Evolutionary conservation across 2,888 invertebrate genomes (phyloP).

Genomic region (Coleophora flavipennella): DNA sequence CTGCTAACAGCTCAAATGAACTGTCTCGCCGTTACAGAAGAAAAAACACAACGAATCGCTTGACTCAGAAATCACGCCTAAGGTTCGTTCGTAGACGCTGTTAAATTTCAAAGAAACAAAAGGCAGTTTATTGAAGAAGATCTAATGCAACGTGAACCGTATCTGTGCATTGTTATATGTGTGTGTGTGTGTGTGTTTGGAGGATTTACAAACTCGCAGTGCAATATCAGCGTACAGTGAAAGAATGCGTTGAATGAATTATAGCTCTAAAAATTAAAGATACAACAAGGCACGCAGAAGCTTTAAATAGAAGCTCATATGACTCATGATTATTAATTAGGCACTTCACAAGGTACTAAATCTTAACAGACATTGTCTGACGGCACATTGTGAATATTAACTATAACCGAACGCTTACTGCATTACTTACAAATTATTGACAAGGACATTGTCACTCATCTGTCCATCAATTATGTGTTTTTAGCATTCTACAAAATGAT

Average conservation of each 20-base stretch:
- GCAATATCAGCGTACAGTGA: too few species aligned
- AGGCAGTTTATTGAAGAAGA: slow-evolving; percentile 27
- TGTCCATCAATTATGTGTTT: too few species aligned
- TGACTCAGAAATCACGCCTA: slow-evolving; percentile 22
- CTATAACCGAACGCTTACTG: neutral
- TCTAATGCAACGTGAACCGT: slow-evolving; percentile 27
- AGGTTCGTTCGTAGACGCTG: slow-evolving; percentile 5
- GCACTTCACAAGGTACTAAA: neutral
- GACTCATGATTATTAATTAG: slow-evolving; percentile 1
- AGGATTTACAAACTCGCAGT: too few species aligned
- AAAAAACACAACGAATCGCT: slow-evolving; percentile 34
- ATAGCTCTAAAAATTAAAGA: too few species aligned
- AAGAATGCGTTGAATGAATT: too few species aligned
- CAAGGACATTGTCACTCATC: too few species aligned
- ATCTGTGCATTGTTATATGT: slow-evolving; percentile 11
- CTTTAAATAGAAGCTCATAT: neutral
- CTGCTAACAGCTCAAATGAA: slow-evolving; percentile 61
- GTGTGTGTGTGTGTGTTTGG: too few species aligned
- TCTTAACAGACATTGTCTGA: slow-evolving; percentile 1
- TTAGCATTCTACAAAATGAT: too few species aligned
- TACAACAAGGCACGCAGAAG: neutral
- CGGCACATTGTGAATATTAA: slow-evolving; percentile 6
- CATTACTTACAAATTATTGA: neutral
- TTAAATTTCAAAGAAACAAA: slow-evolving; percentile 25
- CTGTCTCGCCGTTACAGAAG: slow-evolving; percentile 35